Conservation (phyloP, 2,797 vertebrate species). For the Uromys caudimaculatus region DNA sequence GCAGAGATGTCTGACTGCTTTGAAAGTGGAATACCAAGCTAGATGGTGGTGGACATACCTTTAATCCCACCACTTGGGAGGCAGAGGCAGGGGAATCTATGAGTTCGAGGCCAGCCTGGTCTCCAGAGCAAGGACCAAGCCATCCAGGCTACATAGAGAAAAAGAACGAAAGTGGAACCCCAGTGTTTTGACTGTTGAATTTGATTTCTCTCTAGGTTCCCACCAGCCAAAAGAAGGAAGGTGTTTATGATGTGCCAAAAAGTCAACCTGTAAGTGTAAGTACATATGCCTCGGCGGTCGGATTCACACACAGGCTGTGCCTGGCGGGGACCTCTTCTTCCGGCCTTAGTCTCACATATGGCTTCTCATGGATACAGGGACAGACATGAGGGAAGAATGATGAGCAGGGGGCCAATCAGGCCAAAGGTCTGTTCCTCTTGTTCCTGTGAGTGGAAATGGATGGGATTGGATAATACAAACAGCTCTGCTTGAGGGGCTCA, state of each 20-base stretch:
- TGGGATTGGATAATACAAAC: not conserved
- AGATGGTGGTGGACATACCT: not conserved
- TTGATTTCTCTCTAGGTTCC: conserved; percentile 92
- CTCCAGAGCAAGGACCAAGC: not conserved
- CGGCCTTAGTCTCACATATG: not conserved
- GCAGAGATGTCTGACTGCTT: not conserved
- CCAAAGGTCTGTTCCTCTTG: not conserved
- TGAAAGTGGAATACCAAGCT: not conserved
- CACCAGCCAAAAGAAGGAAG: conserved; percentile 99
- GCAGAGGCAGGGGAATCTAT: not conserved
- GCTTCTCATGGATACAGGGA: not conserved
- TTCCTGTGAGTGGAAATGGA: no score
- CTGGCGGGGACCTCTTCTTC: not conserved
- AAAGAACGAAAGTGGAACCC: not conserved
- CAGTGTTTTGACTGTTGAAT: conserved; percentile 68
- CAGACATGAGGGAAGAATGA: not conserved
- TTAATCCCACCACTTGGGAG: not conserved
- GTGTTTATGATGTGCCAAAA: conserved; percentile 99
- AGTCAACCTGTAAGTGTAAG: conserved; percentile 99
- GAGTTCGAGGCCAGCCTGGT: not conserved
- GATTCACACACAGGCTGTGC: rapidly evolving
- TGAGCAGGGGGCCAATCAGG: not conserved
- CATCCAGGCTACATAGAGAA: not conserved
- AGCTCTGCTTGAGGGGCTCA: not conserved
- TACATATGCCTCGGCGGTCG: conserved; percentile 79